phyloP scores from a whole-genome alignment of 2,888 invertebrate genomes.

The Acholoe squamosa region DNA sequence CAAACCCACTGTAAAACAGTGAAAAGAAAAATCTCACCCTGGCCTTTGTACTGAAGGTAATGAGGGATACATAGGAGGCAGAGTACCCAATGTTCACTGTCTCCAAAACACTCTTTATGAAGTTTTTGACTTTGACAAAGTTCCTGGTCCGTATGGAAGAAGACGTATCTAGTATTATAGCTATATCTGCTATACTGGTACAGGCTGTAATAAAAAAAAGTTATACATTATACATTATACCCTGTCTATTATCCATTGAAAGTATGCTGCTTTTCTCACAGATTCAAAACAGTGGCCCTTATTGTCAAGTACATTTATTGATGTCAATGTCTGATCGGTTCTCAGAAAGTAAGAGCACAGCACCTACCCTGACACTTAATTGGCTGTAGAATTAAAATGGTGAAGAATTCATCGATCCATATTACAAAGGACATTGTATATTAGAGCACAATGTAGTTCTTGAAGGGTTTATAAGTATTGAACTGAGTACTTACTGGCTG shows the following conservation, averaged over 20 bases:
- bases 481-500: constrained; percentile 67
- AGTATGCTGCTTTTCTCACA: too few species aligned
- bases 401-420: too few species aligned
- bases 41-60: constrained; percentile 77
- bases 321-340: too few species aligned
- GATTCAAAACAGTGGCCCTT: too few species aligned
- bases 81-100: constrained; percentile 40
- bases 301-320: too few species aligned
- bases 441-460: neutral
- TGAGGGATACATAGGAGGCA: constrained; percentile 63
- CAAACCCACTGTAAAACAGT: neutral
- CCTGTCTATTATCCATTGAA: too few species aligned
- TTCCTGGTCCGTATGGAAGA: constrained; percentile 78
- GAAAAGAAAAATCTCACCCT: constrained; percentile 37
- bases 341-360: too few species aligned
- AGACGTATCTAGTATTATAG: constrained; percentile 73
- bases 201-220: constrained; percentile 32
- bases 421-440: too few species aligned
- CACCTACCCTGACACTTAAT: too few species aligned
- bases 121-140: constrained; percentile 76
- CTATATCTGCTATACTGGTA: constrained; percentile 34
- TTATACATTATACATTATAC: too few species aligned
- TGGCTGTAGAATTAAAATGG: too few species aligned
- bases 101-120: constrained; percentile 75
- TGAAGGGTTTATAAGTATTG: neutral